Evolutionary conservation across 2,797 vertebrate species (phyloP).

Genomic region (Clarias laeviceps): DNA sequence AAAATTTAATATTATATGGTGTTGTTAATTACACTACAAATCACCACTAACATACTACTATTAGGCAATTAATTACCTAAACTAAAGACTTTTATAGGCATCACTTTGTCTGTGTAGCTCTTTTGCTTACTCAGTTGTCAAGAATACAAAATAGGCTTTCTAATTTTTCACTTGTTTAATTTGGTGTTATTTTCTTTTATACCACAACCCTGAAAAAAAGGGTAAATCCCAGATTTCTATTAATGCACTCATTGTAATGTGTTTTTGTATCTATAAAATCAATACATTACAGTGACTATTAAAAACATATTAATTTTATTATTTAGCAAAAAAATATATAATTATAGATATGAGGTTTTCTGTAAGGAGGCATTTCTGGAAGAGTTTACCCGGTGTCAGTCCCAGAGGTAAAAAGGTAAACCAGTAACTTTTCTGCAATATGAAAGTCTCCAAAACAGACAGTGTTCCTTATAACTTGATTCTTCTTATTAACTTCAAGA

Average conservation of each 20-base stretch:
- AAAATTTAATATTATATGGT: not conserved
- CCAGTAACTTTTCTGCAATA: not conserved
- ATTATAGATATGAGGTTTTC: not conserved
- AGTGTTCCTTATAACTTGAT: not conserved
- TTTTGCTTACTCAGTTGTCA: not conserved
- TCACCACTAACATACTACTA: not conserved
- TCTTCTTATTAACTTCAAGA: not conserved
- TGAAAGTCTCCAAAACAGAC: not conserved
- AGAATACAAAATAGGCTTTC: not conserved
- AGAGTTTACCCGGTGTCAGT: not conserved
- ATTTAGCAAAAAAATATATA: not conserved
- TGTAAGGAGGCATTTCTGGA: not conserved
- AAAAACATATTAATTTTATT: not conserved
- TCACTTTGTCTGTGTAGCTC: not conserved
- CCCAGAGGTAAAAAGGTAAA: not conserved
- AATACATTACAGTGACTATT: not conserved
- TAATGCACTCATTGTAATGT: not conserved
- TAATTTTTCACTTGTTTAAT: conserved; percentile 28
- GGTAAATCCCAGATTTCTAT: not conserved
- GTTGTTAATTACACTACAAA: not conserved
- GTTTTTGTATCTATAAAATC: not conserved
- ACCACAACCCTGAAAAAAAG: not conserved
- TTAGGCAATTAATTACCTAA: conserved; percentile 3
- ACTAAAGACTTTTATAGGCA: not conserved
- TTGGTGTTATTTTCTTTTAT: not conserved